Evolutionary conservation across 1,140 invertebrate genomes (phyloP).

Genomic region (Asbolus verrucosus): DNA sequence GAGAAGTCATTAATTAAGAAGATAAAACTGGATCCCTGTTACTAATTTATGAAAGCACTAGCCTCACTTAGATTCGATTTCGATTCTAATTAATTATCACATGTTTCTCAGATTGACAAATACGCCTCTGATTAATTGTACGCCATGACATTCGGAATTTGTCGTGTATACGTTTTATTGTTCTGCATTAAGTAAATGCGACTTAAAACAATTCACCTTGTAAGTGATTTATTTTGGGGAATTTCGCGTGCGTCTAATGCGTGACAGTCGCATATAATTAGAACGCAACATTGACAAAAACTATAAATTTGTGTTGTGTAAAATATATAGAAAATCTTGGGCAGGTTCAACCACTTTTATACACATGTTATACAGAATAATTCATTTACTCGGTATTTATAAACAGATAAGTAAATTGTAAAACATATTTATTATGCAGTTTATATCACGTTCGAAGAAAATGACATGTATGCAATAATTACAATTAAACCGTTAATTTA

Average conservation of each 20-base stretch:
- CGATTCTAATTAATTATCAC: constrained; percentile 11
- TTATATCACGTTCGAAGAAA: too few species aligned
- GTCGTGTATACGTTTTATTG: not conserved
- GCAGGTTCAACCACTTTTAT: too few species aligned
- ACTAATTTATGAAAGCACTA: too few species aligned
- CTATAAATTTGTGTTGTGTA: too few species aligned
- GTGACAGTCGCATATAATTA: not conserved
- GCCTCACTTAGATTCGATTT: too few species aligned
- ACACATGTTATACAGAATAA: too few species aligned
- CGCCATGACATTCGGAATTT: not conserved
- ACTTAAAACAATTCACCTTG: not conserved
- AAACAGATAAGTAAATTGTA: too few species aligned
- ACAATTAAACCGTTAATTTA: not conserved
- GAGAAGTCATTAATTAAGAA: constrained; percentile 4
- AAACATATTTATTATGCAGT: too few species aligned
- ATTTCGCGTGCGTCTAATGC: not conserved
- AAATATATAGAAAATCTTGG: too few species aligned
- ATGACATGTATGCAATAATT: not conserved
- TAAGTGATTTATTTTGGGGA: not conserved
- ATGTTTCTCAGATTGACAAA: too few species aligned
- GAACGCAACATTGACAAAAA: not conserved
- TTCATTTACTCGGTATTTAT: too few species aligned
- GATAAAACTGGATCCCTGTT: not conserved
- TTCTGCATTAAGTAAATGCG: not conserved
- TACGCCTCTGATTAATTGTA: not conserved